Conservation (phyloP, 2,113 vertebrate species). For the Alosa alosa region DNA sequence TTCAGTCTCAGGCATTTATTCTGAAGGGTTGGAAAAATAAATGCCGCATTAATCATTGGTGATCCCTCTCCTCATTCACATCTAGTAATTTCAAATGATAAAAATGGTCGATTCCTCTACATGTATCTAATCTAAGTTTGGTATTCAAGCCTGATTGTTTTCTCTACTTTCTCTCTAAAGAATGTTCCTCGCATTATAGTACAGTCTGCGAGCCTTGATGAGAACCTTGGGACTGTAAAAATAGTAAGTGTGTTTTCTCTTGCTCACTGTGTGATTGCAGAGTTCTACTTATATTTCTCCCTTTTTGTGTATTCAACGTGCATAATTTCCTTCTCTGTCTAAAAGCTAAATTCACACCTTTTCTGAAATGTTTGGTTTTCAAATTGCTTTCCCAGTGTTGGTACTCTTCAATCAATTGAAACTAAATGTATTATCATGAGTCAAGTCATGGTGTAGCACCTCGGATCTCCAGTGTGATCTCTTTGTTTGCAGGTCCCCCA, state of each 20-base stretch:
- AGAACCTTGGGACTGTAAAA: constrained; percentile 36
- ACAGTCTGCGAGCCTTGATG: constrained; percentile 72
- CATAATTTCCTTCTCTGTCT: background rate
- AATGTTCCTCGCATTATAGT: constrained; percentile 81
- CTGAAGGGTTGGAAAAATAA: background rate
- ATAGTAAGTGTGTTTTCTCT: background rate
- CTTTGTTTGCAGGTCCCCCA: background rate
- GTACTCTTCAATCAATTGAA: no score
- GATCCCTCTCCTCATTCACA: no score
- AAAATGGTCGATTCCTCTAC: background rate
- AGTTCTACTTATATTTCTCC: background rate
- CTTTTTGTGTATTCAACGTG: background rate
- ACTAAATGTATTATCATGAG: no score
- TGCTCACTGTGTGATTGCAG: background rate
- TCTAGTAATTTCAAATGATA: background rate
- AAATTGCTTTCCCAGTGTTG: no score
- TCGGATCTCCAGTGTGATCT: background rate
- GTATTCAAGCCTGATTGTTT: background rate
- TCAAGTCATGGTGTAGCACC: background rate
- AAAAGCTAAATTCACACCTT: no score
- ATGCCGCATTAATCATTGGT: background rate
- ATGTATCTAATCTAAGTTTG: background rate
- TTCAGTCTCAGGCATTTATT: background rate
- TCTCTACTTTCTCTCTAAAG: constrained; percentile 57
- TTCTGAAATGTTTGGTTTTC: no score